phyloP scores from a whole-genome alignment of 2,797 vertebrate genomes.

The Enteromius treurensis region DNA sequence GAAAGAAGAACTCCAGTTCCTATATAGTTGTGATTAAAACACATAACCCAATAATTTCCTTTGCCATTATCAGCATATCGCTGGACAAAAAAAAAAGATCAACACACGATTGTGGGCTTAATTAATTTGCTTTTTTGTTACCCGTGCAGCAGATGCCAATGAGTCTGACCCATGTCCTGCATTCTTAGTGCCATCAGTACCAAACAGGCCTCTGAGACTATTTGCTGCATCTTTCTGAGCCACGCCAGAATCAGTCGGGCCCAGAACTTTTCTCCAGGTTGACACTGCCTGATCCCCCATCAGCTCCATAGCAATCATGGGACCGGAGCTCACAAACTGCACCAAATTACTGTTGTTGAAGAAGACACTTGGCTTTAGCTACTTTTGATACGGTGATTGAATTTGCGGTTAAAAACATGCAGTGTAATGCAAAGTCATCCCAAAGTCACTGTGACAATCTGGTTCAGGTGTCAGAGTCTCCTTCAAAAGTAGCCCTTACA shows the following conservation, averaged over 20 bases:
- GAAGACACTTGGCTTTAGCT: neutral
- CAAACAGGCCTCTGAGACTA: conserved; percentile 83
- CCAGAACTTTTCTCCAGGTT: conserved; percentile 86
- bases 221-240: conserved; percentile 79
- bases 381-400: neutral
- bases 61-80: neutral
- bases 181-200: conserved; percentile 84
- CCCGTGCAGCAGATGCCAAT: conserved; percentile 85
- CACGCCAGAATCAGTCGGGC: conserved; percentile 78
- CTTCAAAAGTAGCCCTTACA: conserved; percentile 52
- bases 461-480: conserved; percentile 44
- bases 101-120: neutral
- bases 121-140: conserved; percentile 64
- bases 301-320: conserved; percentile 91
- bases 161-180: conserved; percentile 90
- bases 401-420: neutral
- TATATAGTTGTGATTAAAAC: conserved; percentile 63
- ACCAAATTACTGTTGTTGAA: conserved; percentile 82
- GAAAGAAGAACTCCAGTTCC: conserved; percentile 96
- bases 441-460: conserved; percentile 37
- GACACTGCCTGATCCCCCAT: conserved; percentile 88
- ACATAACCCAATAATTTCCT: neutral
- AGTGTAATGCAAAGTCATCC: conserved; percentile 36
- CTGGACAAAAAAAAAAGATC: no score
- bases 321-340: conserved; percentile 87